Evolutionary conservation across 1,140 invertebrate genomes (phyloP), one percentile per base, ranked within the genome.

Genomic region (Zaprionus inermis): DNA sequence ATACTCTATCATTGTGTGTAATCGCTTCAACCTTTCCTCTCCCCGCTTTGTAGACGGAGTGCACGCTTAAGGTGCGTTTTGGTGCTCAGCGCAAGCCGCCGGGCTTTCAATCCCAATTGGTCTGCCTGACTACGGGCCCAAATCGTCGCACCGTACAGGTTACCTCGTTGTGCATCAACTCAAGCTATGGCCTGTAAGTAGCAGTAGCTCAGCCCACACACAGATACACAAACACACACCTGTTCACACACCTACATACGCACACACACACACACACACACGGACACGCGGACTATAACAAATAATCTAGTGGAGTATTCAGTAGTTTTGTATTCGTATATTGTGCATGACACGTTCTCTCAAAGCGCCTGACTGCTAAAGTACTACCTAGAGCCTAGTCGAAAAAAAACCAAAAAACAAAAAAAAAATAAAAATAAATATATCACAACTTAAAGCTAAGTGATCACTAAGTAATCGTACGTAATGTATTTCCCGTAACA

Each of bases 111-210:
- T 97, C 98, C 7, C 97, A 98, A 81, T 93, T 99, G 55, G 97
- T 99, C 76, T 99, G 98, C 93, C 93, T 99, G 74, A 97, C 97
- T 54, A 96, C 96, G 22, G 97, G 96, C 93, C 93, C 95, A 60
- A 96, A 96, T 86, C 96, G 95, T 64, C 96, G 96, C 54, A 95
- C 97, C 32, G 96, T 96, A 78, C 95, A 95, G 89, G 97, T 99
- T 61, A 96, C 97, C 65, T 96, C 97, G 68, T 95, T 99, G 82
- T 96, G 96, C 82, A 94, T 99, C 90, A 99, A 99, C 93, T 98
- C 98, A 77, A 97, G 97, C 28, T 99, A 98, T 93, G 98, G 98
- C 92, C 94, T 99, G 98, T 99, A 94, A 97, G 97, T 96, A 89
- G 56, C 30, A 36, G 55, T 73, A 76, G 76, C 57, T 41, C 61